These are phyloP conservation scores for Paedocypris micromegethes DNA, from an alignment of 2,797 vertebrate species.

Conservation along the genomic window DNA sequence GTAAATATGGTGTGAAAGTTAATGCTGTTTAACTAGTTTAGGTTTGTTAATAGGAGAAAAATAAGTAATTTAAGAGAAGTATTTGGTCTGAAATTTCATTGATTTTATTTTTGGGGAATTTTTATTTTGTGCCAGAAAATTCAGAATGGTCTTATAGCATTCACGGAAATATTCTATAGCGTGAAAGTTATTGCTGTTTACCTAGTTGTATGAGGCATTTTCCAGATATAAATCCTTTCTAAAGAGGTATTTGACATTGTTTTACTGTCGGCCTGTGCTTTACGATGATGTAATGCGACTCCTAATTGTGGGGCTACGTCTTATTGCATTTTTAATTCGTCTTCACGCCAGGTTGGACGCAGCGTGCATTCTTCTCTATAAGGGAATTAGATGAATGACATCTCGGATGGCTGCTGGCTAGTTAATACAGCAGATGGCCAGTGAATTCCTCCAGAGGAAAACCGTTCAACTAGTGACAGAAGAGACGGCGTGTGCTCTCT, in stretches of 20 bases:
- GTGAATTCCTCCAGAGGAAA: conserved; percentile 69
- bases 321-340: conserved; percentile 71
- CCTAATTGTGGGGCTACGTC: conserved; percentile 57
- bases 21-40: no score
- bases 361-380: conserved; percentile 55
- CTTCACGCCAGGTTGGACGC: conserved; percentile 63
- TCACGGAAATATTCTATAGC: no score
- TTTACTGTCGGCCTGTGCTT: conserved; percentile 33
- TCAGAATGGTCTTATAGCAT: no score
- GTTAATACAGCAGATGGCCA: conserved; percentile 63
- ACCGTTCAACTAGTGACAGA: conserved; percentile 44
- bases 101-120: no score
- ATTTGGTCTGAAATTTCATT: no score
- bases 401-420: conserved; percentile 50
- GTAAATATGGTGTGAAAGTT: no score
- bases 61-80: no score
- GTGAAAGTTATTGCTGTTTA: no score
- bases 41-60: no score
- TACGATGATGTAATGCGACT: conserved; percentile 61
- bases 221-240: no score
- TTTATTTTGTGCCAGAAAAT: no score
- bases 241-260: conserved; percentile 18
- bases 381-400: conserved; percentile 54
- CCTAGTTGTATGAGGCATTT: no score
- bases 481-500: conserved; percentile 46